Evolutionary conservation across 1,140 invertebrate genomes (phyloP), one percentile per base, ranked within the genome.

Genomic region (Aphidius ervi): DNA sequence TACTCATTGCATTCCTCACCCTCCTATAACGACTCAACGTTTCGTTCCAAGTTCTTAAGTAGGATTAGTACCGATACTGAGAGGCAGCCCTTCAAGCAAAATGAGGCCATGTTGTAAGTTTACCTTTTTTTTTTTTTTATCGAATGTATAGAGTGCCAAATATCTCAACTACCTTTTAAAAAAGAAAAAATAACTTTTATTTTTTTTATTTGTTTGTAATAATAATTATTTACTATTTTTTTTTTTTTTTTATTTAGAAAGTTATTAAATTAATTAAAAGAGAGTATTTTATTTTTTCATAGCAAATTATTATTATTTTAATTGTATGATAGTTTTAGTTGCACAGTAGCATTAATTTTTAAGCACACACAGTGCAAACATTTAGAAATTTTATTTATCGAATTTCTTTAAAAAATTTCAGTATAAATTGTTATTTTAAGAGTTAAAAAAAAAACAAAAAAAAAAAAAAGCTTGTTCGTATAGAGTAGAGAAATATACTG

Each of bases 31-130:
- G 52, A 49, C 52, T 47, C 52, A 45, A 41, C 55, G 49, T 47
- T 41, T 46, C 46, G 47, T 50, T 62, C 48, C 41, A 57, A 62
- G 60, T 62, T 62, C 60, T 62, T 62, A 62, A 62, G 60, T 62
- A 62, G 60, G 55, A 62, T 62, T 62, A 62, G 60, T 55, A 42
- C 55, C 54, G 42, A 62, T 59, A 59, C 40, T 54, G 37, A 16
- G 42, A 40, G 48, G 4, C 31, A 16, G 42, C 39, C 23, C 50
- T 50, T 46, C 43, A 56, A 39, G 53, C 37, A 56, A 61, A 61
- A 61, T 47, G 53, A 61, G 52, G 8, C 59, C 31, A 60, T 46
- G 45, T 42, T 60, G 43, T 39, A 60, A 55, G 52, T 57, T 57
- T 46, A n/a, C 23, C 23, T 60, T 43, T 54, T n/a, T 55, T 47